A percentile compares a stretch with the other conserved stretches of the same genome.
Conservation (phyloP, 2,888 invertebrate species). For the Bombylius discolor region DNA sequence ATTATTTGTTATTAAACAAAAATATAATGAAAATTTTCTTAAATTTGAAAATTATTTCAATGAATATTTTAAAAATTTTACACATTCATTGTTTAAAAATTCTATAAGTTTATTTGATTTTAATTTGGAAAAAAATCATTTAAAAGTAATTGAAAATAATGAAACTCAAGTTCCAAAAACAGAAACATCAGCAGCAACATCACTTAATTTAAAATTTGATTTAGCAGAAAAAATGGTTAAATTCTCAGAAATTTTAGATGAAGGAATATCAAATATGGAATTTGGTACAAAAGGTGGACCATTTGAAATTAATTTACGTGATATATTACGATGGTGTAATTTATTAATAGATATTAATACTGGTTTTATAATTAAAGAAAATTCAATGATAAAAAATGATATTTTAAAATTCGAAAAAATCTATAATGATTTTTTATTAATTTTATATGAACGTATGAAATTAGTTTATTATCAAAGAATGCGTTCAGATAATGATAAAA, state of each 20-base stretch:
- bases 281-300: slow-evolving; percentile 80
- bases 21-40: slow-evolving; percentile 25
- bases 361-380: slow-evolving; percentile 27
- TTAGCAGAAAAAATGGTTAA: slow-evolving; percentile 58
- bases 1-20: slow-evolving; percentile 31
- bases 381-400: slow-evolving; percentile 12
- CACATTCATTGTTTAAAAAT: slow-evolving; percentile 11
- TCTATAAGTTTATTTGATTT: slow-evolving; percentile 11
- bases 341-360: slow-evolving; percentile 40
- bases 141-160: not conserved
- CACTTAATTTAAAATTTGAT: slow-evolving; percentile 24
- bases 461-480: slow-evolving; percentile 79
- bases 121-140: not conserved
- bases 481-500: slow-evolving; percentile 64
- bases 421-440: slow-evolving; percentile 24
- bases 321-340: slow-evolving; percentile 88
- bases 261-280: slow-evolving; percentile 48
- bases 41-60: slow-evolving; percentile 20
- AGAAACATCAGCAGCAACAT: too few species aligned
- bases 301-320: slow-evolving; percentile 95
- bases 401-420: slow-evolving; percentile 8
- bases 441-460: slow-evolving; percentile 42
- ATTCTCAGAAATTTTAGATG: slow-evolving; percentile 59
- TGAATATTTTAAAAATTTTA: slow-evolving; percentile 14
- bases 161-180: not conserved